Evolutionary conservation across 2,797 vertebrate genomes (phyloP), one percentile per base, ranked within the genome.

Genomic region (Pangasius krempfi): DNA sequence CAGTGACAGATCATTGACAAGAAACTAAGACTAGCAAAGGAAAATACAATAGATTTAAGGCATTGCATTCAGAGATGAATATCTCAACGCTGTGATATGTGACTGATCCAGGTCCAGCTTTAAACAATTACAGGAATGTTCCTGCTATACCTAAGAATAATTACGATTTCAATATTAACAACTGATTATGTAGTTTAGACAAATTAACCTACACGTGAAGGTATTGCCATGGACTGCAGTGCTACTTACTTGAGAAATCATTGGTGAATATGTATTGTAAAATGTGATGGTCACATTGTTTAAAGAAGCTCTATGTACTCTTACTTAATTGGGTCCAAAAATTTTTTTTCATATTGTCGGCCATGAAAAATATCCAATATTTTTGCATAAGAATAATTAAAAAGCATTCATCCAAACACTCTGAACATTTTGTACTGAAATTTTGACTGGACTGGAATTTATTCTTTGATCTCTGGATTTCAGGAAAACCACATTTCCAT

Each of bases 341-440:
- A 76, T 84, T 82, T 91, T 82, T 91, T 90, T 90, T 93, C 85
- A 87, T 90, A 90, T 89, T 87, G 56, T 73, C 72, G 70, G 92
- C 60, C 87, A 89, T 93, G 84, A 83, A 90, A 89, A 83, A 85
- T 70, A 89, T 88, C 52, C 85, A 84, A 93, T 93, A 92, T 94
- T 94, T 93, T 95, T 95, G 92, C 92, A 92, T 91, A 87, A 50
- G 91, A 89, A 58, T 92, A 95, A 94, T 94, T 94, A 95, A 95
- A 40, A 76, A 86, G 86, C 85, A 90, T 86, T 89, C 68, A 87
- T 87, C 85, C 62, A 90, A 87, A 81, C 83, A 85, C 72, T 30
- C n/a, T 80, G 18, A 52, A 68, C n/a, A 50, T 25, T 84, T 56
- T 87, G 76, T 54, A 27, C 47, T 87, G 30, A 30, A 70, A 68